Conservation (phyloP, 2,113 vertebrate genomes). For the Varanus salvator region DNA sequence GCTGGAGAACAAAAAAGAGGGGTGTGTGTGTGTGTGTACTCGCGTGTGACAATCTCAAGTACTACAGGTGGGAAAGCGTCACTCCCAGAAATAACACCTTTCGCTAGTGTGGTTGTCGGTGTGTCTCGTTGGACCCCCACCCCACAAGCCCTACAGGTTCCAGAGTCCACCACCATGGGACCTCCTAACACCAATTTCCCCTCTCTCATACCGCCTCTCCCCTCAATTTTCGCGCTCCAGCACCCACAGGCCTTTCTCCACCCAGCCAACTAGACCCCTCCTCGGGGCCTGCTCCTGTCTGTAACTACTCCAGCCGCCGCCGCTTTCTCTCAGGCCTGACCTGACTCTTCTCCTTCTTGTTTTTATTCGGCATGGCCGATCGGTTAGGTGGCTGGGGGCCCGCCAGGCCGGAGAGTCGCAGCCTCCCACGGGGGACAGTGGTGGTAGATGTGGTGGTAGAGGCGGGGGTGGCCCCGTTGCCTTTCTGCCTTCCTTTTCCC, state of each 20-base stretch:
- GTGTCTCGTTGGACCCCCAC: background rate
- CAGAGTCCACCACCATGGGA: conserved; percentile 5
- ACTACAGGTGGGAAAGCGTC: background rate
- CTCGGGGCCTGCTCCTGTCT: background rate
- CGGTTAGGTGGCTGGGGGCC: conserved; percentile 59
- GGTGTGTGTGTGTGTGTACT: background rate
- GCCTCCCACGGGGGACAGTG: conserved; percentile 40
- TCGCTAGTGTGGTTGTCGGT: background rate
- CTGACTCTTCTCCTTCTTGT: conserved; percentile 91
- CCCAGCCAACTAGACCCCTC: background rate
- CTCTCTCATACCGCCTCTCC: background rate
- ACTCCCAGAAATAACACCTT: background rate
- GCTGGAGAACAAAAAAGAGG: background rate
- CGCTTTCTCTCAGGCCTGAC: background rate
- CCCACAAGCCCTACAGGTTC: background rate
- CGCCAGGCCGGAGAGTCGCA: conserved; percentile 38
- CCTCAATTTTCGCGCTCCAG: background rate
- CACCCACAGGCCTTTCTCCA: background rate
- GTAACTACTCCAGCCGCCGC: background rate
- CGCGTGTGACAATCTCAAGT: background rate
- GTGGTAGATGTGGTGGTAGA: background rate
- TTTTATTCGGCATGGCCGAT: conserved; percentile 94
- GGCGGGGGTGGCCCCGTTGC: background rate
- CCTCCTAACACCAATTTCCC: background rate
- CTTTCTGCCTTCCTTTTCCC: background rate